phyloP scores from a whole-genome alignment of 2,113 vertebrate genomes.

The Leptobrachium leishanense region DNA sequence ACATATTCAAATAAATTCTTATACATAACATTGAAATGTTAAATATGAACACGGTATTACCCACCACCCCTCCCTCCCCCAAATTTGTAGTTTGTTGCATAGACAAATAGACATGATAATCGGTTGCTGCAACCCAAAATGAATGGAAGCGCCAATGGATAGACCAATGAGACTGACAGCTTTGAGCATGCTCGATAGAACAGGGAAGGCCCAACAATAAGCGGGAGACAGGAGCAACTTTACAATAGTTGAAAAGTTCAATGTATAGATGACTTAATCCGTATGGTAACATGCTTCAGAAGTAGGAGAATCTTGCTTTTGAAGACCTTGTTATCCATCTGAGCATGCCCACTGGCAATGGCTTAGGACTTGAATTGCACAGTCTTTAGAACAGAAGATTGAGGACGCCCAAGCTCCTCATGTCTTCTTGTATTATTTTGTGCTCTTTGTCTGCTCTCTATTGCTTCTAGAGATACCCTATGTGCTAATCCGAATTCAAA shows the following conservation, averaged over 20 bases:
- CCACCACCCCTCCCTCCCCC: slow-evolving; percentile 59
- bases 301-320: neutral
- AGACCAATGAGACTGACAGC: slow-evolving; percentile 52
- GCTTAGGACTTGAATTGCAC: slow-evolving; percentile 78
- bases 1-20: slow-evolving; percentile 76
- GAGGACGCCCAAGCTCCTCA: slow-evolving; percentile 73
- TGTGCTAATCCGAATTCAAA: slow-evolving; percentile 72
- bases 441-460: slow-evolving; percentile 97
- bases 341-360: slow-evolving; percentile 66
- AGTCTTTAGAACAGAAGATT: slow-evolving; percentile 68
- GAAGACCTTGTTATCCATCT: slow-evolving; percentile 41
- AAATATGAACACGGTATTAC: slow-evolving; percentile 71
- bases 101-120: slow-evolving; percentile 90
- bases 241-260: slow-evolving; percentile 38
- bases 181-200: slow-evolving; percentile 53
- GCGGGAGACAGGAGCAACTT: slow-evolving; percentile 48
- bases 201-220: slow-evolving; percentile 65
- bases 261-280: slow-evolving; percentile 38
- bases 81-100: slow-evolving; percentile 97
- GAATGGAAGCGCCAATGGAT: slow-evolving; percentile 58
- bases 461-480: slow-evolving; percentile 84
- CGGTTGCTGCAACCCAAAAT: slow-evolving; percentile 69
- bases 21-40: slow-evolving; percentile 74
- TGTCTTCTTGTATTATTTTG: slow-evolving; percentile 77
- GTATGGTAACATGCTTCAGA: slow-evolving; percentile 29